These are phyloP conservation scores for Diogma glabrata DNA, from an alignment of 2,888 invertebrate species.

Conservation along the genomic window DNA sequence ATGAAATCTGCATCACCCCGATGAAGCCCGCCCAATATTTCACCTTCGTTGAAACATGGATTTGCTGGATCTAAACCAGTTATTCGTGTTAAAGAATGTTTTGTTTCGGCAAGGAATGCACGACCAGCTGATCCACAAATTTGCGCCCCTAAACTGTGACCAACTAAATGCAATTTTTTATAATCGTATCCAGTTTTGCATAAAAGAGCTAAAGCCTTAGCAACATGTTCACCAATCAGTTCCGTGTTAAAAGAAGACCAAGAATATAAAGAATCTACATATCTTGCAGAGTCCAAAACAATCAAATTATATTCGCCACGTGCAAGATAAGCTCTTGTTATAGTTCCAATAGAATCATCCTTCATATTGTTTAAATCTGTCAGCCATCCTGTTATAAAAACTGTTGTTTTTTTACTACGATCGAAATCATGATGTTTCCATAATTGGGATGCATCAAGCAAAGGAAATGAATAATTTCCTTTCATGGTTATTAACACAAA, in stretches of 20 bases:
- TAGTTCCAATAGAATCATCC: conserved; percentile 23
- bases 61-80: conserved; percentile 34
- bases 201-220: conserved; percentile 10
- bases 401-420: conserved; percentile 26
- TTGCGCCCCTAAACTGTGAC: conserved; percentile 30
- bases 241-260: conserved; percentile 18
- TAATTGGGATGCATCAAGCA: conserved; percentile 26
- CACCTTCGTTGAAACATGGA: conserved; percentile 30
- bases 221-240: conserved; percentile 14
- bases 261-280: conserved; percentile 16
- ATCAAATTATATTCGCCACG: conserved; percentile 33
- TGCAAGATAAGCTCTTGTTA: conserved; percentile 30
- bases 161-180: conserved; percentile 16
- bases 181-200: no score
- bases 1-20: conserved; percentile 30
- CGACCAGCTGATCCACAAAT: conserved; percentile 31
- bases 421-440: conserved; percentile 30
- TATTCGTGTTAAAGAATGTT: conserved; percentile 26
- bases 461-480: conserved; percentile 25
- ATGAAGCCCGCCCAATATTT: conserved; percentile 25
- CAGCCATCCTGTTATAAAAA: conserved; percentile 34
- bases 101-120: conserved; percentile 26
- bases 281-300: conserved; percentile 21
- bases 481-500: conserved; percentile 29
- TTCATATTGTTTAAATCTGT: conserved; percentile 28